Evolutionary conservation across 2,797 vertebrate genomes (phyloP).

Genomic region (Pogonophryne albipinna): DNA sequence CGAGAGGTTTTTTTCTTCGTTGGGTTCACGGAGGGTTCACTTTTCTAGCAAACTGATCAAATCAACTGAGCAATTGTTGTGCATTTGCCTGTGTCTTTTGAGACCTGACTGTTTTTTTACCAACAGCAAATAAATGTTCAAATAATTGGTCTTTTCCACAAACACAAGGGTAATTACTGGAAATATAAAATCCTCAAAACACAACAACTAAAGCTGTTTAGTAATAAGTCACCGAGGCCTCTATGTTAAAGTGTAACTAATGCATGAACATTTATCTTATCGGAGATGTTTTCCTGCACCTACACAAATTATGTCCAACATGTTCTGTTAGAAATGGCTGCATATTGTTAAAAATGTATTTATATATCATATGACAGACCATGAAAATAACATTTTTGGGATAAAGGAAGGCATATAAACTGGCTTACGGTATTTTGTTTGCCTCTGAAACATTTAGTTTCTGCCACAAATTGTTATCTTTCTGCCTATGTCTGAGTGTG

Average conservation of each 20-base stretch:
- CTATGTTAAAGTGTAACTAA: slow-evolving; percentile 9
- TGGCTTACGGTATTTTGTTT: neutral
- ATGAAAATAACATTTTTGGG: neutral
- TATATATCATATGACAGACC: neutral
- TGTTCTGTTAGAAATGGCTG: slow-evolving; percentile 20
- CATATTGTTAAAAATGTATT: slow-evolving; percentile 8
- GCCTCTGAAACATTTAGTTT: neutral
- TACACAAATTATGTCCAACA: slow-evolving; percentile 25
- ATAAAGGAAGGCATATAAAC: too few species aligned
- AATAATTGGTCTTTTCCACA: slow-evolving; percentile 17
- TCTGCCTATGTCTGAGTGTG: neutral
- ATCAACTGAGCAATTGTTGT: slow-evolving; percentile 22
- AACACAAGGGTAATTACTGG: slow-evolving; percentile 18
- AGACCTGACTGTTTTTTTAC: slow-evolving; percentile 2
- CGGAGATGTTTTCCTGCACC: slow-evolving; percentile 28
- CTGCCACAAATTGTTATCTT: neutral
- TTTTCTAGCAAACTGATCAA: slow-evolving; percentile 20
- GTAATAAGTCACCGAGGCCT: slow-evolving; percentile 33
- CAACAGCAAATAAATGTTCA: slow-evolving; percentile 6
- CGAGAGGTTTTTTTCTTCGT: slow-evolving; percentile 2
- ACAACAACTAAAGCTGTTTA: slow-evolving; percentile 12
- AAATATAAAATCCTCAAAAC: slow-evolving; percentile 14
- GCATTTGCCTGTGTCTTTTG: slow-evolving; percentile 13
- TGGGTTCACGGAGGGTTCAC: slow-evolving; percentile 38
- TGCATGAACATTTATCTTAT: neutral